phyloP scores from a whole-genome alignment of 1,140 invertebrate species.

The Drosophila ohnishii region DNA sequence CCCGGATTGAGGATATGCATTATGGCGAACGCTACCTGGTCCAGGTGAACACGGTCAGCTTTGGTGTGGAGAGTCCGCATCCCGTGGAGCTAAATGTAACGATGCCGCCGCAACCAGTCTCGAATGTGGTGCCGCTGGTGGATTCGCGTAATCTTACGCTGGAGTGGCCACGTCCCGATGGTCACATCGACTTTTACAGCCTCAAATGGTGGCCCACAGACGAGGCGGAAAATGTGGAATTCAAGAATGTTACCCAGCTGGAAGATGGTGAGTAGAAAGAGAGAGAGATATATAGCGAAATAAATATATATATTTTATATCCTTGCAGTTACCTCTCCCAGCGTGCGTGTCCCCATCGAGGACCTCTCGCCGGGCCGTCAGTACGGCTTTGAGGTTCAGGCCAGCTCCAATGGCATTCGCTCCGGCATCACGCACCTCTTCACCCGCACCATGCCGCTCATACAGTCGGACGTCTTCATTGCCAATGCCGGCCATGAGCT shows the following conservation, averaged over 20 bases:
- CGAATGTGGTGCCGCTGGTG: conserved; percentile 90
- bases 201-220: conserved; percentile 88
- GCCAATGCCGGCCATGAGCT: conserved; percentile 91
- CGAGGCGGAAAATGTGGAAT: conserved; percentile 82
- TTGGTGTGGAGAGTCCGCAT: conserved; percentile 90
- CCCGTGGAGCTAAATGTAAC: conserved; percentile 91
- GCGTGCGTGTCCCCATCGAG: conserved; percentile 87
- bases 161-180: conserved; percentile 92
- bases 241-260: conserved; percentile 84
- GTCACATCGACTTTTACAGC: conserved; percentile 92
- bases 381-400: conserved; percentile 90
- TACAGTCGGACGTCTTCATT: conserved; percentile 94
- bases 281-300: no score
- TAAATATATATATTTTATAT: no score
- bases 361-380: conserved; percentile 91
- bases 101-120: conserved; percentile 92
- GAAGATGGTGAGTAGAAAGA: conserved; percentile 51
- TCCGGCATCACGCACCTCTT: conserved; percentile 89
- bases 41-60: conserved; percentile 93
- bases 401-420: conserved; percentile 89
- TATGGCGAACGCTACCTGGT: conserved; percentile 94
- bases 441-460: conserved; percentile 92
- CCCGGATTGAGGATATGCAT: conserved; percentile 93
- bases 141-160: conserved; percentile 95
- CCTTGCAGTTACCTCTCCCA: conserved; percentile 33